Conservation (phyloP, 2,113 vertebrate species). For the Eretmochelys imbricata region DNA sequence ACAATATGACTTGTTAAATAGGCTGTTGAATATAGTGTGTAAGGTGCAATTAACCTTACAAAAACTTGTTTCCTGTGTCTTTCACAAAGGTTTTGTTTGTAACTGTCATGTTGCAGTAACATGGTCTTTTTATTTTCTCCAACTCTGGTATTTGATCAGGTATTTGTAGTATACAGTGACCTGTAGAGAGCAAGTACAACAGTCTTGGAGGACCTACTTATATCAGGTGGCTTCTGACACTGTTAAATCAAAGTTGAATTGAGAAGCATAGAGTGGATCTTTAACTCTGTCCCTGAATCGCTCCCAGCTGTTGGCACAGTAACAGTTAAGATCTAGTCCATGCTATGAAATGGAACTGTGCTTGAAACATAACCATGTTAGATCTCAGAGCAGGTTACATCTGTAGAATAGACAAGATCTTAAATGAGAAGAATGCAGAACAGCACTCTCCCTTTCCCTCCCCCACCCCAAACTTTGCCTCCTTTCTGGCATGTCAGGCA, state of each 20-base stretch:
- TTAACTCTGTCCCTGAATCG: neutral
- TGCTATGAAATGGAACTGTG: neutral
- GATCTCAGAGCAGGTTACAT: neutral
- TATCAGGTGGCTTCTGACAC: neutral
- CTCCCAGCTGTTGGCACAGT: neutral
- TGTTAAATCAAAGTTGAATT: neutral
- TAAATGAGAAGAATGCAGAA: neutral
- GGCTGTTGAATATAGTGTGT: too few relatives aligned
- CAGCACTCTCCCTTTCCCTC: neutral
- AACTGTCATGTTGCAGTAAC: neutral
- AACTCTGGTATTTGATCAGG: neutral
- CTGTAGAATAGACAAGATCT: neutral
- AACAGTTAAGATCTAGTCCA: neutral
- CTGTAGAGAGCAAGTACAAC: neutral
- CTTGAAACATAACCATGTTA: neutral
- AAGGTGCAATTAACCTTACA: too few relatives aligned
- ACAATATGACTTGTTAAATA: too few relatives aligned
- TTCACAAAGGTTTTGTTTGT: neutral
- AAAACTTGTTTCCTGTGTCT: neutral
- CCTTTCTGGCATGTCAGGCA: rapidly evolving
- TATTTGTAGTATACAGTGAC: neutral
- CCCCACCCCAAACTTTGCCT: neutral
- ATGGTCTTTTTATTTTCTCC: neutral
- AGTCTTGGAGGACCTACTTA: neutral
- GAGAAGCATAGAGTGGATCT: neutral